These are phyloP conservation scores for Pollenia amentaria DNA, from an alignment of 2,888 invertebrate genomes.

Conservation along the genomic window DNA sequence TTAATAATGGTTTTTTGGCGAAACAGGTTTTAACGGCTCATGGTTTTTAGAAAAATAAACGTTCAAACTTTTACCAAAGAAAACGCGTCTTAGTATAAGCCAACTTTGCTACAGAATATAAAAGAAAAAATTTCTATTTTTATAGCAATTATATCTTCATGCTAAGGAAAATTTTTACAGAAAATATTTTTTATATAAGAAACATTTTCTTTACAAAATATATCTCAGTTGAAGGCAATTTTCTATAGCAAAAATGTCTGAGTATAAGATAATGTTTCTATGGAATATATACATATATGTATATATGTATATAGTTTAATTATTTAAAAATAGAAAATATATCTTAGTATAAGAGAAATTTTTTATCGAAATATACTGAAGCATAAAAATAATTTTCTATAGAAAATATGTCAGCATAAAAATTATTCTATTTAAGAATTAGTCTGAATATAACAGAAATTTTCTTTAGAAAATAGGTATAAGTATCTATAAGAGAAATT, in stretches of 20 bases:
- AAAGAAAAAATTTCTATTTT: too few relatives aligned
- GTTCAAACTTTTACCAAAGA: too few relatives aligned
- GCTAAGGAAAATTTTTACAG: too few relatives aligned
- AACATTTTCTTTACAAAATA: too few relatives aligned
- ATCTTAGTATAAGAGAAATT: not conserved
- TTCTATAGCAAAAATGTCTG: not conserved
- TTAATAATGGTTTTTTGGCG: not conserved
- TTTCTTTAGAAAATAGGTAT: not conserved
- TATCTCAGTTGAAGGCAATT: not conserved
- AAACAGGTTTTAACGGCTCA: slow-evolving; percentile 3
- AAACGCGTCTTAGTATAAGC: too few relatives aligned
- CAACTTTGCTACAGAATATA: too few relatives aligned
- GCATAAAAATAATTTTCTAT: not conserved
- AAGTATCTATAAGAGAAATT: not conserved
- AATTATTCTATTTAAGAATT: too few relatives aligned
- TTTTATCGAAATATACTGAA: not conserved
- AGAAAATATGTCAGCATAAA: too few relatives aligned
- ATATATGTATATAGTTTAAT: too few relatives aligned
- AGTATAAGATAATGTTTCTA: not conserved
- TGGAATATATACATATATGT: not conserved
- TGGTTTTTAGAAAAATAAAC: slow-evolving; percentile 5
- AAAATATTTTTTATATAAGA: too few relatives aligned
- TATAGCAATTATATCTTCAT: too few relatives aligned
- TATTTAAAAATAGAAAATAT: not conserved
- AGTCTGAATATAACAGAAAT: not conserved